phyloP scores from a whole-genome alignment of 2,797 vertebrate species.

The Anguilla pacifica region DNA sequence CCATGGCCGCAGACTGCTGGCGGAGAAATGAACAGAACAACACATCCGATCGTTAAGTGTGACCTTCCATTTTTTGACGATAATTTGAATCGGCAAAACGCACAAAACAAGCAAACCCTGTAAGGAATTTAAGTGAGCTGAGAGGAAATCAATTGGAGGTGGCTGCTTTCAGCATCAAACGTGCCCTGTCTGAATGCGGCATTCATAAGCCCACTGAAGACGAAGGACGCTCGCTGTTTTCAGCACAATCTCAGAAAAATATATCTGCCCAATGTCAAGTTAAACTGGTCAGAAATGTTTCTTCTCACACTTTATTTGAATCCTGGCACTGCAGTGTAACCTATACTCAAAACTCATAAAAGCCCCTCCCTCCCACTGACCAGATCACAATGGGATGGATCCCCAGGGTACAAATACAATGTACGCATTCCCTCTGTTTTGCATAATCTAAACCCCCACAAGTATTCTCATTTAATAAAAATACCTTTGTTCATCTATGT shows the following conservation, averaged over 20 bases:
- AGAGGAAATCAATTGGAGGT: neutral
- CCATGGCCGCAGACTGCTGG: neutral
- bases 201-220: neutral
- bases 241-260: neutral
- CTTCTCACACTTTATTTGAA: neutral
- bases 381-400: neutral
- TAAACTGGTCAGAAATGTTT: neutral
- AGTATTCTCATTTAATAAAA: neutral
- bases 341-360: neutral
- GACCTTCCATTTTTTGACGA: neutral
- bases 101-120: neutral
- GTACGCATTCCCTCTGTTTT: neutral
- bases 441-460: neutral
- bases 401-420: neutral
- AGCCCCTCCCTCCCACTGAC: neutral
- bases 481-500: neutral
- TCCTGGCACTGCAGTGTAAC: neutral
- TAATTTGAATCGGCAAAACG: neutral
- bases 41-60: neutral
- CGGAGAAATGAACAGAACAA: neutral
- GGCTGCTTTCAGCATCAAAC: neutral
- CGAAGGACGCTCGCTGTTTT: neutral
- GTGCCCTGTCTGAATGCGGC: neutral
- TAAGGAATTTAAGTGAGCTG: neutral
- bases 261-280: neutral